phyloP scores from a whole-genome alignment of 92 coral and sea anemone genomes.

The Zoanthus solanderi region DNA sequence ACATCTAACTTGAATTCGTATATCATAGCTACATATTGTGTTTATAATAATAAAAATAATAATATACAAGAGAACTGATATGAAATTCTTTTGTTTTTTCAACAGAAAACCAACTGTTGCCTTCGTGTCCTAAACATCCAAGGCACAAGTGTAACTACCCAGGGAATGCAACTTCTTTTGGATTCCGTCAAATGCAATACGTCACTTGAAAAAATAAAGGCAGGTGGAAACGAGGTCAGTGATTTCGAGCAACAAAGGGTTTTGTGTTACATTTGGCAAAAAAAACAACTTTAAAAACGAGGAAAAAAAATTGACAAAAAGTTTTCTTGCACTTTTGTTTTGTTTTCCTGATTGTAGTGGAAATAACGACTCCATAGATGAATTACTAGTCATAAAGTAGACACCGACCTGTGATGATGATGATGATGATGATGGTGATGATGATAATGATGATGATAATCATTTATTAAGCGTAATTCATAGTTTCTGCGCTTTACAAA shows the following conservation, averaged over 20 bases:
- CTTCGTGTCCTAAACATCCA: conserved; percentile 27
- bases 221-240: conserved; percentile 39
- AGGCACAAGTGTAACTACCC: conserved; percentile 15
- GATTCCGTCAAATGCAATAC: conserved; percentile 13
- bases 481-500: no score
- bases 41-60: no score
- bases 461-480: no score
- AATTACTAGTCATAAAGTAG: no score
- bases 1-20: no score
- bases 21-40: not conserved
- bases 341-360: not conserved
- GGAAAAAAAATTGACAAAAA: no score
- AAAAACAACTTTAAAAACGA: not conserved
- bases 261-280: not conserved
- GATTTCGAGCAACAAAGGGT: not conserved
- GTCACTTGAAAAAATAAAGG: conserved; percentile 17
- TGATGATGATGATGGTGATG: no score
- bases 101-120: conserved; percentile 18
- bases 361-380: no score
- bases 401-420: no score
- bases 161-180: conserved; percentile 20
- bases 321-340: not conserved
- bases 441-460: no score
- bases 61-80: not conserved
- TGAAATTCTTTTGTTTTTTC: not conserved